Evolutionary conservation across 1,140 invertebrate species (phyloP), one percentile per base, ranked within the genome.

Genomic region (Drosophila nigromelanica): DNA sequence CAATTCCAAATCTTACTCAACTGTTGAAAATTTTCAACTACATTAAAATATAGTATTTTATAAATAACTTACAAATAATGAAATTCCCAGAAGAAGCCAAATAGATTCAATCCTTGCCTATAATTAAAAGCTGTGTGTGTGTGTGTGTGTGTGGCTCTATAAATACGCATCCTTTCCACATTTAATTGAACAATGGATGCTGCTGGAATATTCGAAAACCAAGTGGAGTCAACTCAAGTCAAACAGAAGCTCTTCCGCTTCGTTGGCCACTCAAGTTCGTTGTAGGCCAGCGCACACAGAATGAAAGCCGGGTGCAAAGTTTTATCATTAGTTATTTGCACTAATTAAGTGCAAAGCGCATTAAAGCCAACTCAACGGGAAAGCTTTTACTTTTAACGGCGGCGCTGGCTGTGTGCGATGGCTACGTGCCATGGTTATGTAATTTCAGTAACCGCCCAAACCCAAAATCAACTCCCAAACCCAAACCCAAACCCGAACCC

Each of bases 321-420:
- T 73, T 68, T 43, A 47, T 60, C 70, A 73, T 73, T 73, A 67
- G 48, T 73, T 73, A 73, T 73, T 73, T 73, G 63, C 40, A 59
- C 47, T 73, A 73, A 73, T 73, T 73, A 73, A 67, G 62, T 68
- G 70, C 47, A 67, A 73, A 73, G 63, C 70, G 39, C 70, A 73
- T 73, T 56, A 67, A 73, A 73, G 70, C 63, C 55, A 54, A 59
- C 42, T 54, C 62, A 60, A 59, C 62, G 35, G 33, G 30, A 48
- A 69, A 55, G 69, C 69, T 47, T 66, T 45, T 47, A 24, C 61
- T 43, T 54, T 33, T 15, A 24, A 14, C 14, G 15, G 14, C 27
- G 27, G 0, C 5, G 5, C 27, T 27, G 5, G 27, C 27, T 27
- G 27, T 27, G 5, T 18, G 33, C 12, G 27, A 37, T n/a, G n/a